These are phyloP conservation scores for Masnerella sp. DNA, from an alignment of 2,888 invertebrate genomes.

Conservation along the genomic window DNA sequence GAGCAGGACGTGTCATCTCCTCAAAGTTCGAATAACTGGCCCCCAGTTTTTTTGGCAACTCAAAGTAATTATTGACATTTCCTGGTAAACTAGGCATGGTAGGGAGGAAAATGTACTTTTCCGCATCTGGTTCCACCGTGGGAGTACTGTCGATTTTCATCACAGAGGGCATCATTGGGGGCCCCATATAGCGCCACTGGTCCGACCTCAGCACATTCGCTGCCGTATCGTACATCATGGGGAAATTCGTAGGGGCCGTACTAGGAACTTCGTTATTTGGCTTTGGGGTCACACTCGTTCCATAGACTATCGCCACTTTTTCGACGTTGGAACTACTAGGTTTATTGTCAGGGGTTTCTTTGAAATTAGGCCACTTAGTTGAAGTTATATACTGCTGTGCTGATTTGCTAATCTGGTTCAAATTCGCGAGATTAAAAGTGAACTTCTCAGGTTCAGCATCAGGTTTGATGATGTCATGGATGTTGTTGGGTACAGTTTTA, in stretches of 20 bases:
- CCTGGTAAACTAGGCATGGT: constrained; percentile 53
- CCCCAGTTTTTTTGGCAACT: constrained; percentile 41
- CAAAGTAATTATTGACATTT: constrained; percentile 38
- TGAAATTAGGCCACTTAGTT: constrained; percentile 50
- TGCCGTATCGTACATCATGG: constrained; percentile 31
- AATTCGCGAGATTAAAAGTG: constrained; percentile 68
- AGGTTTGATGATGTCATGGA: constrained; percentile 43
- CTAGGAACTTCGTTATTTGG: constrained; percentile 63
- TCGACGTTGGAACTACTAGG: constrained; percentile 31
- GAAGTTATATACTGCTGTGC: constrained; percentile 45
- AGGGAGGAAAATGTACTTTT: constrained; percentile 58
- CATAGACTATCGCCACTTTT: constrained; percentile 64
- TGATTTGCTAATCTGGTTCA: constrained; percentile 55
- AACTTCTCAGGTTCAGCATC: constrained; percentile 68
- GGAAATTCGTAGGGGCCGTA: constrained; percentile 66
- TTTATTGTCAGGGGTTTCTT: constrained; percentile 6
- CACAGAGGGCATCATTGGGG: constrained; percentile 66
- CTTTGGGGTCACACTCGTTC: constrained; percentile 65
- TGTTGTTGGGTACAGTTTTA: constrained; percentile 33
- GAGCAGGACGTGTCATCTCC: constrained; percentile 56
- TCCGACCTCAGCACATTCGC: constrained; percentile 66
- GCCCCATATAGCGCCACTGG: constrained; percentile 78
- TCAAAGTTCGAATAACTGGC: constrained; percentile 31
- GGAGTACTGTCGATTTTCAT: constrained; percentile 25
- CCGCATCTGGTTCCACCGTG: constrained; percentile 6